phyloP scores from a whole-genome alignment of 2,113 vertebrate species.

The Cebus imitator region DNA sequence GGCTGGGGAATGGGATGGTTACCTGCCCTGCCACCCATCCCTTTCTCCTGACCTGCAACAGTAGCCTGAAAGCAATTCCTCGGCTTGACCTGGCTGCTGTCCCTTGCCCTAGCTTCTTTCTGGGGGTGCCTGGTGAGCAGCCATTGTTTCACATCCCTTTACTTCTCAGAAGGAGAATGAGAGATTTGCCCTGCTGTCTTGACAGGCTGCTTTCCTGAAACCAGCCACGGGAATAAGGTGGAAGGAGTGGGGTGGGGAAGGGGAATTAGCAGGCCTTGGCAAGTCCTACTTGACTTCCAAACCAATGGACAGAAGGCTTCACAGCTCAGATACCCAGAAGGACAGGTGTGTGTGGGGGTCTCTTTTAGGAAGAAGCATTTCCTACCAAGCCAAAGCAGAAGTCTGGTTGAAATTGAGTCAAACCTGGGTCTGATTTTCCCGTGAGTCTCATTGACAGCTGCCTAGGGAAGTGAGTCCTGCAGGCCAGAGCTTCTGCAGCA shows the following conservation, averaged over 20 bases:
- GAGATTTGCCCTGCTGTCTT: neutral
- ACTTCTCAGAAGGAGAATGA: neutral
- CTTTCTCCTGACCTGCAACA: neutral
- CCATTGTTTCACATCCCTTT: neutral
- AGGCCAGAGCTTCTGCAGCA: neutral
- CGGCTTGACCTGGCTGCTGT: rapidly evolving
- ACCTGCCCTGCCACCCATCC: too few species aligned
- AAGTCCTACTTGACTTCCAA: neutral
- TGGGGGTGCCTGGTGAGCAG: neutral
- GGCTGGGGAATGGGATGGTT: neutral
- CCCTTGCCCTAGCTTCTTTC: neutral
- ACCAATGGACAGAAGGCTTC: neutral
- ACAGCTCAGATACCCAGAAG: neutral
- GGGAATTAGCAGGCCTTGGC: neutral
- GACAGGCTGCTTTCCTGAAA: neutral
- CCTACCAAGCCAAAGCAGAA: neutral
- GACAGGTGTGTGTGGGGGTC: neutral
- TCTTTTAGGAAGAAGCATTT: neutral
- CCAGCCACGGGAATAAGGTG: neutral
- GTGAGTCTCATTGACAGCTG: neutral
- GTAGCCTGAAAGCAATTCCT: neutral
- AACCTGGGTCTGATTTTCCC: neutral
- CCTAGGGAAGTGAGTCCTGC: neutral
- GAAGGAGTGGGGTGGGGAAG: neutral
- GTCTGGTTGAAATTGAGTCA: neutral